Evolutionary conservation across 2,888 invertebrate genomes (phyloP), one percentile per base, ranked within the genome.

Genomic region (Craniophora ligustri): DNA sequence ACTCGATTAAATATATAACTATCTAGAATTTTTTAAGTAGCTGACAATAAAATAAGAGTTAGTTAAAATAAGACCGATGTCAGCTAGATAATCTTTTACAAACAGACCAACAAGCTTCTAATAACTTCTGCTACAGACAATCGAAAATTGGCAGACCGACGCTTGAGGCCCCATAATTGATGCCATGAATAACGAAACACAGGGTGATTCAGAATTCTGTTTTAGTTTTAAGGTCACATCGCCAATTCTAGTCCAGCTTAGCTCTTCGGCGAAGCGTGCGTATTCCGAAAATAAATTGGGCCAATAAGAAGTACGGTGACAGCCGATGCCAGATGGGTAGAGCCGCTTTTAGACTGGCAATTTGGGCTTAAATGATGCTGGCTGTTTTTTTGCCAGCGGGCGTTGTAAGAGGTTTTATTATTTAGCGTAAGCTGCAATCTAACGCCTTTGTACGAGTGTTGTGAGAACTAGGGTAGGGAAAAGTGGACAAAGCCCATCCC

Each of bases 141-240:
- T 59, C 26, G 51, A 39, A 41, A 61, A 49, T 74, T 72, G 68
- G 75, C 68, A 68, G 54, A 53, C 38, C 7, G 44, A 42, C 40
- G 26, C 42, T 15, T 14, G 44, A 38, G 35, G 51, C 57, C 60
- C 49, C 59, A 67, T 55, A 60, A 70, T 58, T 50, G 53, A 35
- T 47, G 38, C 49, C 67, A 56, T 54, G 49, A 66, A 56, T 45
- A 47, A 67, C 67, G 63, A 65, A 48, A 39, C 55, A 18, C 32
- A 8, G 35, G 38, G 44, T 73, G 72, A 73, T 55, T 73, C 72
- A 73, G 57, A 41, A 49, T 53, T 63, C 60, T 68, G 58, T 57
- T 72, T 73, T 75, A 73, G 72, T 63, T 69, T 51, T 73, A 72
- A 72, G 72, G 75, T 66, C 75, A 54, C 18, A 45, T 34, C 15